Evolutionary conservation across 2,113 vertebrate species (phyloP), one percentile per base, ranked within the genome.

Genomic region (Tursiops truncatus): DNA sequence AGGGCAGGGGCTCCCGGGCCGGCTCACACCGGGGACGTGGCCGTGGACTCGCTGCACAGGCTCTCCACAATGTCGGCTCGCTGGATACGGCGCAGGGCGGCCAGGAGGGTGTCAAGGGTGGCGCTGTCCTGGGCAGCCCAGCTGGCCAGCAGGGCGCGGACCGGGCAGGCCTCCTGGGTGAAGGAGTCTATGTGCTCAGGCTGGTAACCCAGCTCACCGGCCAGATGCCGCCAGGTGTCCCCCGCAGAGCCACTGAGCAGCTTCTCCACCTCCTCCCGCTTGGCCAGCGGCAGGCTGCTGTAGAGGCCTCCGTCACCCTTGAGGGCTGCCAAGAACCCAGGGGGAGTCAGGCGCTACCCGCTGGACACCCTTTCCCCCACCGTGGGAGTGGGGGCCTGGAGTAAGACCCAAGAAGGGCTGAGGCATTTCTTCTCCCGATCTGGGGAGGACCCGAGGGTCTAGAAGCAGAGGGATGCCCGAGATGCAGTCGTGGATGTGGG

Each of bases 231-330:
- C 99, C 99, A 99, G 79, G 99, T 99, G 84, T 99, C 99, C 44
- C 99, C 99, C 0, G 99, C 98, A 0, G 99, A 98, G 94, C 99
- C 98, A 58, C 98, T 99, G 26, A 99, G 98, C 92, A 99, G 99
- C 95, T 99, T 99, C 98, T 99, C 99, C 71, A 99, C 99, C 96
- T 99, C 99, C 87, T 99, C 99, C 79, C 99, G 98, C 94, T 99
- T 99, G 98, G 99, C 98, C 6, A 99, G 97, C 0, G 99, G 99
- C 94, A 99, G 98, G 65, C 98, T 99, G 97, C 98, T 96, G 74
- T 99, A 99, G 0, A 99, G 99, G 88, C 97, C 99, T 33, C 99
- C 99, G 0, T 99, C 99, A 31, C 99, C 99, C 90, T 99, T 99
- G 81, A 99, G 98, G 0, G 98, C 99, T 99, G 98, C 15, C 4